Percentiles rank a stretch among this genome's conserved stretches.
These are phyloP conservation scores for Dicrostonyx torquatus DNA, from an alignment of 2,797 vertebrate species.

Conservation along the genomic window DNA sequence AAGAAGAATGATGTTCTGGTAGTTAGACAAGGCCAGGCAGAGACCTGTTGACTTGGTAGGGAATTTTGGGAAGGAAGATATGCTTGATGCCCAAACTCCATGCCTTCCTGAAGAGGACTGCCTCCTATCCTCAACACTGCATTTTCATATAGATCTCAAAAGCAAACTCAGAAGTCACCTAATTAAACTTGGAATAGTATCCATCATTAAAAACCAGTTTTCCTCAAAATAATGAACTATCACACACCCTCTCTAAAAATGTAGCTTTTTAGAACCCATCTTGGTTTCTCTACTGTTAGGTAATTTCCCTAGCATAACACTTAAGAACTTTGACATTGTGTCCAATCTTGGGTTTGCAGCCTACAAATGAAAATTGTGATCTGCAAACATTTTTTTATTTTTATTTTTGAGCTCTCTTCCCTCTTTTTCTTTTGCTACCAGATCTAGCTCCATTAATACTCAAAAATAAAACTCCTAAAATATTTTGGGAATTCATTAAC, in stretches of 20 bases:
- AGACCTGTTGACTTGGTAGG: conserved; percentile 1
- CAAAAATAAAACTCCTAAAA: conserved; percentile 16
- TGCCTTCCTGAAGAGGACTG: not conserved
- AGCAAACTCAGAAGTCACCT: not conserved
- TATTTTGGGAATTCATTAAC: conserved; percentile 51
- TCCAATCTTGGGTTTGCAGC: conserved; percentile 1
- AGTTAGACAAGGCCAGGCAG: not conserved
- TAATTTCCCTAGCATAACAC: not conserved
- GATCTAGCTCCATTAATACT: conserved; percentile 40
- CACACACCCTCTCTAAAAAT: not conserved
- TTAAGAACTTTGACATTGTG: conserved; percentile 22
- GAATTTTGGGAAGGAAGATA: not conserved
- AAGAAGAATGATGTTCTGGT: not conserved
- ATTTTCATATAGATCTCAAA: conserved; percentile 19
- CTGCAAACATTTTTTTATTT: conserved; percentile 41
- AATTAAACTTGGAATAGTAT: conserved; percentile 32
- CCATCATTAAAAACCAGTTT: conserved; percentile 19
- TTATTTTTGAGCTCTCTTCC: conserved; percentile 17
- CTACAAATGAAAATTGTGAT: not conserved
- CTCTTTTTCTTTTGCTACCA: not conserved
- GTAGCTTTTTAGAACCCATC: not conserved
- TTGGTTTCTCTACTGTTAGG: not conserved
- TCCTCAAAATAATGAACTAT: not conserved
- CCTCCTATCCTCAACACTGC: not conserved
- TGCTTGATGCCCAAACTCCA: not conserved